Conservation (phyloP, 2,113 vertebrate species). For the Tragelaphus imberbis region DNA sequence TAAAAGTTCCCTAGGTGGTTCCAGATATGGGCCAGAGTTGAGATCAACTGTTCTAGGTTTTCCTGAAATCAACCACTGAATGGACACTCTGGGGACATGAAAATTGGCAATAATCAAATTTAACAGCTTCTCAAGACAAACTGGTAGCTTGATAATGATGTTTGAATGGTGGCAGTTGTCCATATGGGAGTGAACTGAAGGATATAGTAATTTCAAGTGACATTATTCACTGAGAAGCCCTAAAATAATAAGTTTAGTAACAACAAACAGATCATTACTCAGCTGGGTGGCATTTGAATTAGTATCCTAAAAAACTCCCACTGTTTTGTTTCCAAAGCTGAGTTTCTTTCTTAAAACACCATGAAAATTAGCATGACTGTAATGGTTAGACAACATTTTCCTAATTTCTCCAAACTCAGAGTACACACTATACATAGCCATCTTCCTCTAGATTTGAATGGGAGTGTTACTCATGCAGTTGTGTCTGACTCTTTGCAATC, state of each 20-base stretch:
- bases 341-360: constrained; percentile 37
- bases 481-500: not conserved
- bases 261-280: constrained; percentile 59
- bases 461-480: not conserved
- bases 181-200: constrained; percentile 24
- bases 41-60: constrained; percentile 40
- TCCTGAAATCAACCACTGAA: constrained; percentile 19
- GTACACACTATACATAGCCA: not conserved
- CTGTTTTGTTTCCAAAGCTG: constrained; percentile 57
- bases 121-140: constrained; percentile 24
- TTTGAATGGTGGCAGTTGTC: constrained; percentile 40
- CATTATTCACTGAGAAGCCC: constrained; percentile 51
- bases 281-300: constrained; percentile 56
- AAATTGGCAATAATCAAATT: constrained; percentile 45
- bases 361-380: constrained; percentile 45
- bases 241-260: constrained; percentile 60
- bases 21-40: not conserved
- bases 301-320: constrained; percentile 44
- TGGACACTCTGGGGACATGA: not conserved
- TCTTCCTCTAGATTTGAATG: not conserved
- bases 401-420: constrained; percentile 39
- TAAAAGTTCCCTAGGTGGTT: constrained; percentile 31
- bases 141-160: not conserved
- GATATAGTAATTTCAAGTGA: constrained; percentile 47
- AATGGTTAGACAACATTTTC: constrained; percentile 45